Conservation (phyloP, 2,888 invertebrate species). For the Hymenopus coronatus region DNA sequence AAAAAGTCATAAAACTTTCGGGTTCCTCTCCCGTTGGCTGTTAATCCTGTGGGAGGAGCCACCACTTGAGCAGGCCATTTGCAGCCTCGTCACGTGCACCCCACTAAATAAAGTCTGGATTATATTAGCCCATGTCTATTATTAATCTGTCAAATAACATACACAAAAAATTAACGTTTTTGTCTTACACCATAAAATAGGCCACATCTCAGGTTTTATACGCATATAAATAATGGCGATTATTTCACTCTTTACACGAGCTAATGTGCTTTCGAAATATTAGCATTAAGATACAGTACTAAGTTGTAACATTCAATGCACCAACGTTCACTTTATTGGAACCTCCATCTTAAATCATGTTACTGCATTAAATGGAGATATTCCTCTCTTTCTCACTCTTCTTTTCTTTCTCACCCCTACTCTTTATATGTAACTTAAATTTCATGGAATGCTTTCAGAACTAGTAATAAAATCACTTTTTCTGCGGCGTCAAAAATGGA, state of each 20-base stretch:
- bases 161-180: not conserved
- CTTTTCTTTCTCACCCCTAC: no score
- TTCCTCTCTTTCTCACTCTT: no score
- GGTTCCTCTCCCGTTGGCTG: conserved; percentile 1
- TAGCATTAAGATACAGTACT: not conserved
- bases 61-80: conserved; percentile 24
- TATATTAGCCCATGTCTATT: conserved; percentile 24
- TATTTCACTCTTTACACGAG: not conserved
- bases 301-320: no score
- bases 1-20: conserved; percentile 11
- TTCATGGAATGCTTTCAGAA: no score
- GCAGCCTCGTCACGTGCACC: conserved; percentile 19
- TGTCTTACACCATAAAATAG: not conserved
- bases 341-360: no score
- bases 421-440: no score
- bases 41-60: conserved; percentile 12
- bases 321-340: no score
- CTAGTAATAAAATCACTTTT: no score
- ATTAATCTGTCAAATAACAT: conserved; percentile 27
- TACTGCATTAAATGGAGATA: no score
- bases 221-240: not conserved
- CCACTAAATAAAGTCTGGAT: conserved; percentile 27
- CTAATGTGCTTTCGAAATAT: not conserved
- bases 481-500: no score
- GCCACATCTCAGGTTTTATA: not conserved